Percentiles rank a stretch among this genome's conserved stretches.
Conservation (phyloP, 2,888 invertebrate species). For the Euplexia lucipara region DNA sequence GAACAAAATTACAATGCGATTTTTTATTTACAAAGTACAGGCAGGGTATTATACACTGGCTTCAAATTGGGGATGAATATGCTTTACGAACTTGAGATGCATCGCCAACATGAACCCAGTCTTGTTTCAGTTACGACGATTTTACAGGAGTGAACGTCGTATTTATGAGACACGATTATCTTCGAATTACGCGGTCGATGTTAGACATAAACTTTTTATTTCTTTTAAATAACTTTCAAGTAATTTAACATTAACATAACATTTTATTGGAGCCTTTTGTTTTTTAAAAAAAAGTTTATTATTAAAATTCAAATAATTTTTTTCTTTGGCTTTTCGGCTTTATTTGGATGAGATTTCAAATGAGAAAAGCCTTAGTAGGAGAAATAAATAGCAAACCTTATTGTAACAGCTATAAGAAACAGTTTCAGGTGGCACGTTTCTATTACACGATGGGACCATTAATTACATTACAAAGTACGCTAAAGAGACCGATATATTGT, state of each 20-base stretch:
- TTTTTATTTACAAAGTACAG: constrained; percentile 53
- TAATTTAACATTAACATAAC: constrained; percentile 5
- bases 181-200: constrained; percentile 4
- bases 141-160: not conserved
- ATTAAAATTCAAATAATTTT: constrained; percentile 3
- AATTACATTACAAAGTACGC: constrained; percentile 35
- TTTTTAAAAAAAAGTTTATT: too few species aligned
- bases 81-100: not conserved
- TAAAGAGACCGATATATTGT: constrained; percentile 38
- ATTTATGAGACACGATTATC: constrained; percentile 18
- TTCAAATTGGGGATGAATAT: not conserved
- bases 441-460: constrained; percentile 43
- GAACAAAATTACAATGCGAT: constrained; percentile 36
- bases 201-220: not conserved
- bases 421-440: constrained; percentile 46
- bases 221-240: constrained; percentile 10
- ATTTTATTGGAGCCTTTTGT: constrained; percentile 14
- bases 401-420: constrained; percentile 20
- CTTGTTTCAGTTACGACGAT: not conserved
- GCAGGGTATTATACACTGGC: constrained; percentile 36
- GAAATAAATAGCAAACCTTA: constrained; percentile 45
- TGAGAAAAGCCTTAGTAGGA: constrained; percentile 16
- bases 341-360: constrained; percentile 26
- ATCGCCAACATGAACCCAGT: constrained; percentile 7
- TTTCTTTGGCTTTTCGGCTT: constrained; percentile 37